Evolutionary conservation across 2,888 invertebrate genomes (phyloP), one percentile per base, ranked within the genome.

Genomic region (Listrodromus nycthemerus): DNA sequence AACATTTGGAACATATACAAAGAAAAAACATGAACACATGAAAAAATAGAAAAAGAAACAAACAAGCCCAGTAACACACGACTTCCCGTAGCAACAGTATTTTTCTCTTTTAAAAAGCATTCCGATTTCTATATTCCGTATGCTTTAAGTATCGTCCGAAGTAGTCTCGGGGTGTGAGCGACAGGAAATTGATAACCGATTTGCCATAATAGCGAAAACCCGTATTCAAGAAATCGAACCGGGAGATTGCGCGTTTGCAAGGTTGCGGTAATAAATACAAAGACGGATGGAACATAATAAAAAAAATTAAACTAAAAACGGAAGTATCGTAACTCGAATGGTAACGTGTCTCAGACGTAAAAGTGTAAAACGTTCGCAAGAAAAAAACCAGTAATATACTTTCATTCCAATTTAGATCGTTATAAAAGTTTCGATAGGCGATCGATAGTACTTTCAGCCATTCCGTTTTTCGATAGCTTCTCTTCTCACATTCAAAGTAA

Each of bases 21-120:
- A 33, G 30, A 33, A 30, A 33, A 33, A 33, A 33, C 75, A 73
- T 24, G 70, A 16, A 76, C 10, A 67, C 50, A 75, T 19, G 66
- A 77, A 48, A 13, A 41, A 48, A 84, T 70, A 70, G 55, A 21
- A 10, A 41, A 41, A 10, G 5, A 41, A 33, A 33, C 8, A 30
- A 30, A 30, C 30, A 24, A 52, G 81, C 75, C 86, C 84, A 78
- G 78, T 41, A 87, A 85, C 82, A 89, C 85, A 85, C 86, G 84
- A 86, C 88, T 88, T 87, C 87, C 85, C 86, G 86, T 89, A 90
- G 88, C 86, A 87, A 86, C 89, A 89, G 90, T 92, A 91, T 90
- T 91, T 90, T 91, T 89, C 91, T 91, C 90, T 89, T 90, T 50
- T 73, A 30, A 88, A 83, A 88, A 80, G 79, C 87, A 89, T 89